phyloP scores from a whole-genome alignment of 1,140 invertebrate genomes.

The Drosophila teissieri region DNA sequence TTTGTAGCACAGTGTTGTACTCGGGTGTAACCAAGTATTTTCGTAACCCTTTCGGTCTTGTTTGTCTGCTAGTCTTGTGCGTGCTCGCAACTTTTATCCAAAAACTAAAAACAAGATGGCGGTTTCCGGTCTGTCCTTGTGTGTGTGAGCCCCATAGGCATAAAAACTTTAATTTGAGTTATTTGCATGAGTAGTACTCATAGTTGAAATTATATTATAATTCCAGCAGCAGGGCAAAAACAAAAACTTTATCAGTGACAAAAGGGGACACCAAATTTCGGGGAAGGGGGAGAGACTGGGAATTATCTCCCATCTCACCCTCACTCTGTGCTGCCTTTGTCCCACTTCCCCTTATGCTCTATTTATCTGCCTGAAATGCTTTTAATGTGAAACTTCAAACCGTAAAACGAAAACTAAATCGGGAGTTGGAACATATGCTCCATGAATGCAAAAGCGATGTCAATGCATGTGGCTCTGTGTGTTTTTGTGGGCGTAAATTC shows the following conservation, averaged over 20 bases:
- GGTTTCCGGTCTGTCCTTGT: conserved; percentile 25
- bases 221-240: conserved; percentile 58
- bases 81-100: conserved; percentile 63
- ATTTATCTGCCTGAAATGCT: conserved; percentile 59
- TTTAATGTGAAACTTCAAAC: conserved; percentile 68
- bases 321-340: conserved; percentile 3
- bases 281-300: neutral
- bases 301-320: neutral
- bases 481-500: conserved; percentile 12
- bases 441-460: conserved; percentile 75
- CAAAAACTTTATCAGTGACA: conserved; percentile 71
- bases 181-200: conserved; percentile 66
- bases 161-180: conserved; percentile 79
- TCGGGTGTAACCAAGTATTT: conserved; percentile 14
- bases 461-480: conserved; percentile 18
- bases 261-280: conserved; percentile 35
- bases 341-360: conserved; percentile 27
- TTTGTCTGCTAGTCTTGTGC: conserved; percentile 45
- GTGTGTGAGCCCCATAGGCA: conserved; percentile 59
- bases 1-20: neutral
- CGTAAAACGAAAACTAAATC: conserved; percentile 67
- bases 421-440: conserved; percentile 52
- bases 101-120: conserved; percentile 75
- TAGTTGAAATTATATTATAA: conserved; percentile 77
- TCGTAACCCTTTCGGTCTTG: conserved; percentile 22